Percentiles rank a stretch among this genome's conserved stretches.
Evolutionary conservation across 2,888 invertebrate species (phyloP).

Genomic region (Incurvaria masculella): DNA sequence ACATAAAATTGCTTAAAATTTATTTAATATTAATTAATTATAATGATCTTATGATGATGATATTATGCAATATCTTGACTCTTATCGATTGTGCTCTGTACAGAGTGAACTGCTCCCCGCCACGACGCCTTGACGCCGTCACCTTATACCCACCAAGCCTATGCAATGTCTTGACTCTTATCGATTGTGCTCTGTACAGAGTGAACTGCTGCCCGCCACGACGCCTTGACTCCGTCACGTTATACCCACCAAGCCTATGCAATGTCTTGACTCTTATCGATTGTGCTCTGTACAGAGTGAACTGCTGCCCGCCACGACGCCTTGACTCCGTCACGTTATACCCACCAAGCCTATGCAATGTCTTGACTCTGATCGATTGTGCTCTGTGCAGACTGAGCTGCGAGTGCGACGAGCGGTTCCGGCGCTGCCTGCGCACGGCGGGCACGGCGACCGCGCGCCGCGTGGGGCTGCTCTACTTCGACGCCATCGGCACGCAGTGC

Average conservation of each 20-base stretch:
- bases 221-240: neutral
- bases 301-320: no score
- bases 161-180: no score
- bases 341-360: constrained; percentile 3
- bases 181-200: constrained; percentile 2
- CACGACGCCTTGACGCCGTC: no score
- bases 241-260: neutral
- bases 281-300: constrained; percentile 1
- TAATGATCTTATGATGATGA: no score
- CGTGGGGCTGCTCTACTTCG: constrained; percentile 56
- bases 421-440: constrained; percentile 38
- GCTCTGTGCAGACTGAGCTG: constrained; percentile 44
- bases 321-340: no score
- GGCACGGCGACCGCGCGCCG: constrained; percentile 30
- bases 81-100: no score
- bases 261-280: constrained; percentile 4
- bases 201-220: neutral
- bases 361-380: neutral
- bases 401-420: constrained; percentile 52
- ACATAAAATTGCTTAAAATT: no score
- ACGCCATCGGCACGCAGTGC: constrained; percentile 56
- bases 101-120: no score
- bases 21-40: no score
- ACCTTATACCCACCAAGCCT: no score
- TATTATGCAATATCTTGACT: no score